phyloP scores from a whole-genome alignment of 2,113 vertebrate genomes.

The Oncorhynchus mykiss region DNA sequence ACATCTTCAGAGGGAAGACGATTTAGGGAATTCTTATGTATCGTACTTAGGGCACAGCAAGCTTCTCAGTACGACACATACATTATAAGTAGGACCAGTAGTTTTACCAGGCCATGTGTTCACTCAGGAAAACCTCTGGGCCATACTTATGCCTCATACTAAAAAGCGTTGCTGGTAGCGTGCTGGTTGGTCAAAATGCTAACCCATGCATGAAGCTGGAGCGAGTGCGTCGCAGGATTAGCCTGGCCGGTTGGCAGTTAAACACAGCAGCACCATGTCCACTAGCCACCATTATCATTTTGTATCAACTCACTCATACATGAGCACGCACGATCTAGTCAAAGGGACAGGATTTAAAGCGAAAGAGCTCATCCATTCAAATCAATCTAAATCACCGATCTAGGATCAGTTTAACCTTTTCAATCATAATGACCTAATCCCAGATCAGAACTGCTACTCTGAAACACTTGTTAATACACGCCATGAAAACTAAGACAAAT shows the following conservation, averaged over 20 bases:
- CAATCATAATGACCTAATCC: too few species aligned
- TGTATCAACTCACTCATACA: neutral
- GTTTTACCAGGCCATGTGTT: neutral
- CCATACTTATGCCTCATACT: neutral
- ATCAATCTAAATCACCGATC: too few species aligned
- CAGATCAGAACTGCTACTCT: too few species aligned
- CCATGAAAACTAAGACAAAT: neutral
- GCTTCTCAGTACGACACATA: too few species aligned
- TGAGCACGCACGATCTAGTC: neutral
- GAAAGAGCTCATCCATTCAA: neutral
- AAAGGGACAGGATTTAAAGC: neutral
- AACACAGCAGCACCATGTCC: neutral
- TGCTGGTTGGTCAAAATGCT: neutral
- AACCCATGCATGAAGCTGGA: neutral
- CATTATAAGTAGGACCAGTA: neutral
- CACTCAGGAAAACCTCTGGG: neutral
- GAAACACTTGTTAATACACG: neutral
- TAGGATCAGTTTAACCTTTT: too few species aligned
- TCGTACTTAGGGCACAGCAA: too few species aligned
- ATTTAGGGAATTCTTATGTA: too few species aligned
- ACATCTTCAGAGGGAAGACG: too few species aligned
- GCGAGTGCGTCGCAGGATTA: conserved; percentile 4
- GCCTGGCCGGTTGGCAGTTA: conserved; percentile 1
- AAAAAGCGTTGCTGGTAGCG: conserved; percentile 5
- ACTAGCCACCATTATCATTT: neutral